Conservation (phyloP, 2,797 vertebrate genomes). For the Fistularia tabacaria region DNA sequence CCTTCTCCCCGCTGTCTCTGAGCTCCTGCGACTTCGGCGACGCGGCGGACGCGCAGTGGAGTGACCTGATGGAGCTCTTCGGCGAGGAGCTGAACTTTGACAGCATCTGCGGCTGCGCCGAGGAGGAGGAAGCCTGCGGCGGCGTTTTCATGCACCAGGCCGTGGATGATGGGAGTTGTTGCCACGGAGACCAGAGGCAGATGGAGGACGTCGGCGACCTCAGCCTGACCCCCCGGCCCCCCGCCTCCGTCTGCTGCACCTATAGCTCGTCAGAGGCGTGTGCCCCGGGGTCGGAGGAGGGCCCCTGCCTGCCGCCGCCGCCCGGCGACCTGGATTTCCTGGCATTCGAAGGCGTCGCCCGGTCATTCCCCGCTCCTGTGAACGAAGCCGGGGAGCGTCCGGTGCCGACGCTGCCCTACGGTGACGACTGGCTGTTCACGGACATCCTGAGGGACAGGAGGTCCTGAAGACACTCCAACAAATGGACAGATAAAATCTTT, state of each 20-base stretch:
- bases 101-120: slow-evolving; percentile 48
- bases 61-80: slow-evolving; percentile 61
- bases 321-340: slow-evolving; percentile 3
- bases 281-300: too few species aligned
- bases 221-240: slow-evolving; percentile 5
- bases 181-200: slow-evolving; percentile 19
- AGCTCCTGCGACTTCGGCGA: slow-evolving; percentile 27
- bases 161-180: slow-evolving; percentile 12
- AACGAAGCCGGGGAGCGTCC: slow-evolving; percentile 31
- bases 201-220: background rate
- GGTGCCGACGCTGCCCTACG: slow-evolving; percentile 59
- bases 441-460: slow-evolving; percentile 68
- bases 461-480: background rate
- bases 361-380: slow-evolving; percentile 65
- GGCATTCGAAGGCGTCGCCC: slow-evolving; percentile 71
- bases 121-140: background rate
- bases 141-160: background rate
- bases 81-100: slow-evolving; percentile 46
- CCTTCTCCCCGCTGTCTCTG: slow-evolving; percentile 62
- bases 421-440: slow-evolving; percentile 74
- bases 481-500: background rate
- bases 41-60: slow-evolving; percentile 50
- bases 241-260: slow-evolving; percentile 7
- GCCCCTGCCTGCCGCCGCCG: too few species aligned
- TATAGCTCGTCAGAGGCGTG: slow-evolving; percentile 7